Evolutionary conservation across 2,888 invertebrate species (phyloP).

Genomic region (Brachyptera putata): DNA sequence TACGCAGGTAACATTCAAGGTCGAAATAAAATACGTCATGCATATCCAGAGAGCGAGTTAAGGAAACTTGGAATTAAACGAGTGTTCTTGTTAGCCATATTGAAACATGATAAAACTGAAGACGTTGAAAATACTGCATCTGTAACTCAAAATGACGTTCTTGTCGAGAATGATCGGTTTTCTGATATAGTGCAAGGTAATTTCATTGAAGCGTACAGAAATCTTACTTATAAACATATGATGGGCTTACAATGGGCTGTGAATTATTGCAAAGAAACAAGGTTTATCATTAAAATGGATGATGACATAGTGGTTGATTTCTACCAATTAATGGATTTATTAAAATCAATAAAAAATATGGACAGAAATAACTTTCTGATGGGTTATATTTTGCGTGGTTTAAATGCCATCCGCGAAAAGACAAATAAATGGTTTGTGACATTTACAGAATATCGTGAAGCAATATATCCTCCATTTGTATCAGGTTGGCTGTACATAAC

Average conservation of each 20-base stretch:
- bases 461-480: slow-evolving; percentile 67
- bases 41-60: slow-evolving; percentile 57
- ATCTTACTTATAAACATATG: slow-evolving; percentile 76
- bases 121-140: slow-evolving; percentile 44
- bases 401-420: slow-evolving; percentile 59
- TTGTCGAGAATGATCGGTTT: slow-evolving; percentile 59
- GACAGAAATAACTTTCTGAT: slow-evolving; percentile 47
- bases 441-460: slow-evolving; percentile 55
- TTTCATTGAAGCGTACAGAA: slow-evolving; percentile 71
- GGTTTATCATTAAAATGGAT: slow-evolving; percentile 73
- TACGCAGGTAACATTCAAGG: slow-evolving; percentile 68
- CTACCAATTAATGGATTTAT: slow-evolving; percentile 50
- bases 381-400: slow-evolving; percentile 63
- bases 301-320: slow-evolving; percentile 75
- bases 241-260: slow-evolving; percentile 77
- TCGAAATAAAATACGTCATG: slow-evolving; percentile 64
- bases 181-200: slow-evolving; percentile 71
- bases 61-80: slow-evolving; percentile 55
- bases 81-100: slow-evolving; percentile 62
- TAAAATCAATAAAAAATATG: slow-evolving; percentile 43
- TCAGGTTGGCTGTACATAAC: slow-evolving; percentile 84
- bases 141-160: slow-evolving; percentile 54
- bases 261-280: slow-evolving; percentile 55
- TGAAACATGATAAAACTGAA: slow-evolving; percentile 9
- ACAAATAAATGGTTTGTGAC: slow-evolving; percentile 80